Base-by-base conservation (phyloP, 2,888 invertebrate species). In the Dynastes maya region DNA sequence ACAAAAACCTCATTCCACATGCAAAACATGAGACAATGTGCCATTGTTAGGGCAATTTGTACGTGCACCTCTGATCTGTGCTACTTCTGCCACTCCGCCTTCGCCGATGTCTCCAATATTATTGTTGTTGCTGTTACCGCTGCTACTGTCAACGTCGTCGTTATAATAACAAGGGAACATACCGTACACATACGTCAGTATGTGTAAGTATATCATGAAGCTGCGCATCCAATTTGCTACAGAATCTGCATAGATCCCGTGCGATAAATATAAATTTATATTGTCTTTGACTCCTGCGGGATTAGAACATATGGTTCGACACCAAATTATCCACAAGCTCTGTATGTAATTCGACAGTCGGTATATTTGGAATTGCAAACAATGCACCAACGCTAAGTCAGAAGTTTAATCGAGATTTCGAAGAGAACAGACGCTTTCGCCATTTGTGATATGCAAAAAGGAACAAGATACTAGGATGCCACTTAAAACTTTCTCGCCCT, bases 11-110 rank as follows among this genome's bases (percentile, higher is more conserved):
- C 82, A 80, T 80, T 80, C 81, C 82, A 81, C 81, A 83, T 83
- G 83, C 83, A 82, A 83, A 81, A 82, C 82, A 83, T 81, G 81
- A 82, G 80, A 83, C 83, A 82, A 82, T 83, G 82, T 81, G 81
- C 81, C 80, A 82, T 82, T 82, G 81, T 81, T 82, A 80, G 78
- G 79, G 79, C 80, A 81, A 83, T 82, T 82, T 82, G 82, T 82
- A 81, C 80, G 78, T 80, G 81, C 78, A 81, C 61, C 45, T 74
- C 61, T 45, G 72, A 74, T 74, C 61, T 74, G 61, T 45, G 72
- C 58, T 61, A 74, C 63, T 61, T 74, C 72, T 74, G 72, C 61
- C 71, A 40, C 22, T 68, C 29, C 9, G 68, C n/a, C 11, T 74
- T 40, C 13, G 61, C 61, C 22, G 55, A 58, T 61, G 72, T 49